Evolutionary conservation across 2,888 invertebrate genomes (phyloP), one percentile per base, ranked within the genome.

Genomic region (Mesoligia furuncula): DNA sequence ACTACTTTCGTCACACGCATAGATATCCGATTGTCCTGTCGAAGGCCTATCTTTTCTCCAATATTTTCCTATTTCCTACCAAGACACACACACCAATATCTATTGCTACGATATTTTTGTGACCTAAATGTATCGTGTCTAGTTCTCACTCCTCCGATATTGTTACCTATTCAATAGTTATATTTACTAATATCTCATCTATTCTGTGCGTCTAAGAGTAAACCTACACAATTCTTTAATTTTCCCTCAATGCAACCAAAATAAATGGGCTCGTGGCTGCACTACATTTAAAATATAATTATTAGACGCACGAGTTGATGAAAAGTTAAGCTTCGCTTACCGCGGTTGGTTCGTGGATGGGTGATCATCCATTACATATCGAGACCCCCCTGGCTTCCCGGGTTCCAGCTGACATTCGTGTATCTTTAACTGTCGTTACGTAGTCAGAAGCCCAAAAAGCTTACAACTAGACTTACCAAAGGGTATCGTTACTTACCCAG

Each of bases 111-210:
- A 67, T 39, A 61, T 64, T 68, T 61, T 45, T 67, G 51, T 51
- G 67, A 31, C 24, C 59, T 57, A 76, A 66, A 48, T 77, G 1
- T 48, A 20, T 48, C 17, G 36, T 39, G 27, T 39, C 65, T 65
- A 17, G 24, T 11, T 45, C 54, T 54, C 59, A 48, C 17, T 27
- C 42, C n/a, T 13, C 13, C 13, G 9, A 1, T 31, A 39, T 31
- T 61, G 31, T 61, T n/a, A 39, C 13, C 5, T 48, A 20, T 7
- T 61, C 8, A n/a, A 27, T 45, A 45, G 6, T 31, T 48, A n/a
- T 45, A 45, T 59, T 45, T 51, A 51, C 48, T 48, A 4, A 13
- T 54, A 54, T 45, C 3, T 45, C 11, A n/a, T 76, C 9, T 64
- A 42, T 65, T 57, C 6, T 27, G 0, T 27, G 20, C 27, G 7